Conservation (phyloP, 1,140 invertebrate genomes). For the Harpegnathos saltator region DNA sequence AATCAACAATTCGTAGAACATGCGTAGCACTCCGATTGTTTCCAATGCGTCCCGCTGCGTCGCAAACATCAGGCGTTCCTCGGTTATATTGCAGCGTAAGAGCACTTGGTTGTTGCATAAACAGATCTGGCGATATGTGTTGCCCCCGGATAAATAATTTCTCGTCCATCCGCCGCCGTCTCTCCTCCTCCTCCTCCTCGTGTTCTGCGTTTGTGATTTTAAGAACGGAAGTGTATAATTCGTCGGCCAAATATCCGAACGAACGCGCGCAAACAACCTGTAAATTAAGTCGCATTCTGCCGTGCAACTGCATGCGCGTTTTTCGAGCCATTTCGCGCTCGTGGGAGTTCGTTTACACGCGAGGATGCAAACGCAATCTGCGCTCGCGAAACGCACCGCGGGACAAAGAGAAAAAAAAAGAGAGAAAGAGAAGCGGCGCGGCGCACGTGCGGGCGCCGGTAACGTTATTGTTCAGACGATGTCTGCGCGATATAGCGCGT, state of each 20-base stretch:
- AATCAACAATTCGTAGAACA: slow-evolving; percentile 34
- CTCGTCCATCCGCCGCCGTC: no score
- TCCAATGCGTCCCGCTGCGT: background rate
- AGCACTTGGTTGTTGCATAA: slow-evolving; percentile 38
- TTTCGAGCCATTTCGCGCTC: background rate
- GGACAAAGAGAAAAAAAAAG: slow-evolving; percentile 28
- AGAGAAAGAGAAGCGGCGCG: background rate
- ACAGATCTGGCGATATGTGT: slow-evolving; percentile 27
- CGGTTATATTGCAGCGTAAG: background rate
- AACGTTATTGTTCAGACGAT: slow-evolving; percentile 13
- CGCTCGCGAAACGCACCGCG: background rate
- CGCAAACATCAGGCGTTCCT: background rate
- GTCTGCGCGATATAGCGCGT: background rate
- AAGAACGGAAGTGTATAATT: slow-evolving; percentile 42
- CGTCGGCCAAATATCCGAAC: slow-evolving; percentile 6
- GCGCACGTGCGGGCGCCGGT: background rate
- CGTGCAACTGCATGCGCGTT: background rate
- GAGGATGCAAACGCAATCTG: background rate
- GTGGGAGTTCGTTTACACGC: slow-evolving; percentile 29
- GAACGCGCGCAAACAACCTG: slow-evolving; percentile 26
- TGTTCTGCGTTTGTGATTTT: slow-evolving; percentile 19
- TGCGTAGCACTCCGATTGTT: slow-evolving; percentile 15
- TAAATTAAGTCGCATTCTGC: slow-evolving; percentile 31
- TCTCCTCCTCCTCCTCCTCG: background rate
- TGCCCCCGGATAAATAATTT: slow-evolving; percentile 37